These are phyloP conservation scores for Coregonus clupeaformis DNA, from an alignment of 2,113 vertebrate genomes.

Conservation along the genomic window DNA sequence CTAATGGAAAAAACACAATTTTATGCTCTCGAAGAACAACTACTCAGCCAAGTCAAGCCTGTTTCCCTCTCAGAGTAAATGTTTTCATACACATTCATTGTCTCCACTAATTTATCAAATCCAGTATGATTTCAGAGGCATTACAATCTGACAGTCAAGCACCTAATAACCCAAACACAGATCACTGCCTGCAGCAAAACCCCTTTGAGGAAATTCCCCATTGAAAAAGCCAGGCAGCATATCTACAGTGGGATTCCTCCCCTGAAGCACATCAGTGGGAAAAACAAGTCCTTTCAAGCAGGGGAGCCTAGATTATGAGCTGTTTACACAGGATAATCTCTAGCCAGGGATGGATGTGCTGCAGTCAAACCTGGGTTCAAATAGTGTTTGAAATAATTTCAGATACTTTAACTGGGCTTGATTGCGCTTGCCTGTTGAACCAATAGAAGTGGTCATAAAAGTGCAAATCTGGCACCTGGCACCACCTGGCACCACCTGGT, in stretches of 20 bases:
- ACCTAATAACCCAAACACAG: neutral
- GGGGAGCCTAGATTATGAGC: neutral
- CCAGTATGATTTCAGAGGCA: neutral
- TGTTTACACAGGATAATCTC: constrained; percentile 6
- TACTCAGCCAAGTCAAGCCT: neutral
- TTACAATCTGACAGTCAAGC: neutral
- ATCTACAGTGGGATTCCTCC: neutral
- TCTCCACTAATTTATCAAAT: neutral
- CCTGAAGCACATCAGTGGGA: neutral
- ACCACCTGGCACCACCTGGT: too few species aligned
- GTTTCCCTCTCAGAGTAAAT: neutral
- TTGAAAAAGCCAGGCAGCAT: neutral
- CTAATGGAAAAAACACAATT: neutral
- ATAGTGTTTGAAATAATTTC: too few species aligned
- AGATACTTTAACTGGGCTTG: too few species aligned
- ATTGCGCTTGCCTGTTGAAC: too few species aligned
- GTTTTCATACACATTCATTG: neutral
- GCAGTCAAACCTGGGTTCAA: neutral
- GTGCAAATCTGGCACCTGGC: too few species aligned
- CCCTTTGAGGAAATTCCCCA: constrained; percentile 5
- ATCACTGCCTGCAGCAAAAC: neutral
- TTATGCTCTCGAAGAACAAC: too few species aligned
- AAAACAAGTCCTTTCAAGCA: constrained; percentile 8
- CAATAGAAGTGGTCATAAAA: too few species aligned
- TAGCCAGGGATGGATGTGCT: neutral